Base-by-base conservation (phyloP, 1,140 invertebrate species). In the Himalopsyche phryganea region DNA sequence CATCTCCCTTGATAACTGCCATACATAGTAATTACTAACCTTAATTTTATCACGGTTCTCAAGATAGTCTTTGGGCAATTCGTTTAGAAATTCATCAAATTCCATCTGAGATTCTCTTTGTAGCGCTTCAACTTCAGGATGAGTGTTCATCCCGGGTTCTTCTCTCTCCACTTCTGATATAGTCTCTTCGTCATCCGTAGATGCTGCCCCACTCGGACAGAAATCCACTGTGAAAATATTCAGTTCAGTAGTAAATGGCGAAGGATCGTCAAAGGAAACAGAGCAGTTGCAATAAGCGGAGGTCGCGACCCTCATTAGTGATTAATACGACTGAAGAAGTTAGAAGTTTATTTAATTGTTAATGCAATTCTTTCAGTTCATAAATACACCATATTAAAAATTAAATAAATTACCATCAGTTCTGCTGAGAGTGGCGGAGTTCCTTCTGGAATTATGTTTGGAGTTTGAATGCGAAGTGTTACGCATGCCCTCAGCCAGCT, bases 141-240 rank as follows among this genome's bases (percentile, higher is more conserved):
- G 82, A 66, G 80, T 77, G 65, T 83, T 80, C 18, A 71, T 77
- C 38, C 78, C 80, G 59, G 77, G 79, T 49, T 84, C 82, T 66
- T 88, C 85, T 69, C 90, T 86, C 72, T 96, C 94, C 46, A 89
- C 91, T 71, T 89, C 89, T n/a, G 90, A 91, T 68, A 98, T 98
- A 6, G 93, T 97, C 77, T 94, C 92, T 76, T 97, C 94, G 77
- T 98, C 95, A 75, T 98, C 95, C 56, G 86, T 85, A 44, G 87
- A 90, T 59, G 83, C 85, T 65, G 85, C 84, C 63, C 80, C 83
- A 45, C 77, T 78, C 2, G 91, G 91, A 60, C 87, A 80, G 77
- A 94, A 94, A 66, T 96, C 92, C 71, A 86, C 87, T 87, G 58
- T 6, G 55, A 51, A 64, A 15, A 9, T 32, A n/a, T n/a, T n/a